Evolutionary conservation across 1,140 invertebrate species (phyloP), one percentile per base, ranked within the genome.

Genomic region (Dreissena rostriformis): DNA sequence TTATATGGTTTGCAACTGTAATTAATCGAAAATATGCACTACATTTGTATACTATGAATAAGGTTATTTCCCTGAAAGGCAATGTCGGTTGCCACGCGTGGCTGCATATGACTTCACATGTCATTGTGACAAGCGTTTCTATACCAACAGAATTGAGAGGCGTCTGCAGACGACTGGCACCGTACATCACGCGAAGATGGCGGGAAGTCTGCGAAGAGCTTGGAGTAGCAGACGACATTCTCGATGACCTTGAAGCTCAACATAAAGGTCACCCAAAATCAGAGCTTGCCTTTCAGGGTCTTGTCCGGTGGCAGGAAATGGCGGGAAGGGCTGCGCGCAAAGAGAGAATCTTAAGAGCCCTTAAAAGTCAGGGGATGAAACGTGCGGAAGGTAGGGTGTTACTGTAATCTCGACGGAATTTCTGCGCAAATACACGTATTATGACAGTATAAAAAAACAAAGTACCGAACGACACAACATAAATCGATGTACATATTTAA

Each of bases 171-270:
- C 70, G 24, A 6, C 61, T 82, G 53, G 55, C 80, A 26, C 80
- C 80, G 0, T 82, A 82, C 61, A 75, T 82, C 14, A 51, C n/a
- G 7, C 80, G 70, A 29, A 55, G 68, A 75, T 82, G 80, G 80
- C 26, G 80, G n/a, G 72, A 73, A 24, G 71, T 82, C 19, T 82
- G 80, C 28, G 71, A 74, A 29, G 71, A 74, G 17, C 80, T 82
- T 0, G 80, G 71, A 28, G 80, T 82, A 26, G 61, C 71, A 52
- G 71, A 75, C 29, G 52, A 53, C 28, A 28, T 57, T 22, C 61
- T 82, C 2, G 72, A 75, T 71, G n/a, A 67, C 29, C 57, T 82
- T 24, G 79, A 65, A 55, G 52, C 26, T 17, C 39, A 63, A 11
- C 39, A 75, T 22, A 29, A 19, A n/a, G 57, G 66, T 14, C 4